These are phyloP conservation scores for Lochmaea capreae DNA, from an alignment of 2,888 invertebrate species.

Conservation along the genomic window DNA sequence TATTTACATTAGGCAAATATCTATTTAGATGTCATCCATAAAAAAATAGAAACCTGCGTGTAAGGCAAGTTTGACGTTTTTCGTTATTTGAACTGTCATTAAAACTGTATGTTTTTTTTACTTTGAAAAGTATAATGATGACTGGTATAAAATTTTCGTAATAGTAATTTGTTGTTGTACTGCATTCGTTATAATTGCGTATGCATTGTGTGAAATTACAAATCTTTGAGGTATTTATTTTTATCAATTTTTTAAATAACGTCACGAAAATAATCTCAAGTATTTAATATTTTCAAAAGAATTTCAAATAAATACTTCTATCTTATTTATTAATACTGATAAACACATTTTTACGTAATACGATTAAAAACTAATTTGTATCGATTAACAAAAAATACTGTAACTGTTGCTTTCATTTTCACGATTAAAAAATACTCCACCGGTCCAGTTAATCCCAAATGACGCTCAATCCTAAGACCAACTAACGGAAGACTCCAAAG, in stretches of 20 bases:
- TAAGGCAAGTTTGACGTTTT: too few species aligned
- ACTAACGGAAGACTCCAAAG: slow-evolving; percentile 31
- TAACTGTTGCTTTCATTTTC: neutral
- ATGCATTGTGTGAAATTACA: neutral
- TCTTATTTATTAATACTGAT: neutral
- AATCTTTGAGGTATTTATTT: neutral
- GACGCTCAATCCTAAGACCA: slow-evolving; percentile 13
- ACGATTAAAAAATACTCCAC: neutral
- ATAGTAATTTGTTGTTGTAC: neutral
- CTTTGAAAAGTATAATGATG: too few species aligned
- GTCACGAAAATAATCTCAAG: neutral
- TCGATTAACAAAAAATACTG: too few species aligned
- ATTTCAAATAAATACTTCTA: neutral
- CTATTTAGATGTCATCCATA: too few species aligned
- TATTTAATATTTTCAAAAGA: neutral
- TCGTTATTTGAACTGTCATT: too few species aligned
- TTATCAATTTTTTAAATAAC: neutral
- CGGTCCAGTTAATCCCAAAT: neutral
- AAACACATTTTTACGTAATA: neutral
- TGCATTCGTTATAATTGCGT: neutral
- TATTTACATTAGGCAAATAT: too few species aligned
- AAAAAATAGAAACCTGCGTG: too few species aligned
- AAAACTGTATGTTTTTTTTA: too few species aligned
- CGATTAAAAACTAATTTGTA: neutral
- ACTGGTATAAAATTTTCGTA: too few species aligned